phyloP scores from a whole-genome alignment of 2,797 vertebrate species.

The Acanthurus leucopareius region DNA sequence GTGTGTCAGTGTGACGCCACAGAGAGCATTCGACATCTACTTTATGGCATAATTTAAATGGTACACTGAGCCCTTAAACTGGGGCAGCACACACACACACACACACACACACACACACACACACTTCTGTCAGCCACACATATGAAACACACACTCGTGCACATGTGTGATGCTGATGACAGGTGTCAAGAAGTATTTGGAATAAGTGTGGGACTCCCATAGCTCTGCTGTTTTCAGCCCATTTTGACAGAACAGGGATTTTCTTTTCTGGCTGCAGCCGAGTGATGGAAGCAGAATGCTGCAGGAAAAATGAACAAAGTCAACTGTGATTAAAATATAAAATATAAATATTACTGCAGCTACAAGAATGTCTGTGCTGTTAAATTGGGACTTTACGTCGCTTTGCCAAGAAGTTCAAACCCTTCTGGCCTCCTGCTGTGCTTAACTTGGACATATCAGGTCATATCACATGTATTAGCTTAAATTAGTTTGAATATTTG shows the following conservation, averaged over 20 bases:
- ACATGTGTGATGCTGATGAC: conserved; percentile 6
- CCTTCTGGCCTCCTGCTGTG: neutral
- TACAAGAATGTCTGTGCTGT: neutral
- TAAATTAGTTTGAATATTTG: conserved; percentile 19
- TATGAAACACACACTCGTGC: conserved; percentile 2
- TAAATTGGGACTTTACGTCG: conserved; percentile 20
- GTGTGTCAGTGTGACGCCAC: conserved; percentile 1
- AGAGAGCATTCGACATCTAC: neutral
- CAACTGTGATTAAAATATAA: conserved; percentile 25
- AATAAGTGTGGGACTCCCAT: neutral
- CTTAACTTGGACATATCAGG: conserved; percentile 18
- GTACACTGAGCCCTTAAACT: conserved; percentile 17
- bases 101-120: neutral
- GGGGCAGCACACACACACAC: conserved; percentile 12
- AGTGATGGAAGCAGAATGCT: conserved; percentile 13
- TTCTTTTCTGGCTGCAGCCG: conserved; percentile 4
- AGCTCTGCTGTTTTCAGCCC: neutral
- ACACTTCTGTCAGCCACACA: conserved; percentile 2
- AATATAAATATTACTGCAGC: conserved; percentile 7
- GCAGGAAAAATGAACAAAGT: conserved; percentile 13
- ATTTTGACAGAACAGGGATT: conserved; percentile 7
- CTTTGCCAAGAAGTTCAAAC: neutral
- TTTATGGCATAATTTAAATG: conserved; percentile 7
- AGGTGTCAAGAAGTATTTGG: conserved; percentile 25
- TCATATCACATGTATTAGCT: conserved; percentile 19